Percentiles rank a stretch among this genome's conserved stretches.
These are phyloP conservation scores for Metridium senile DNA, from an alignment of 92 coral and sea anemone species.

Conservation along the genomic window DNA sequence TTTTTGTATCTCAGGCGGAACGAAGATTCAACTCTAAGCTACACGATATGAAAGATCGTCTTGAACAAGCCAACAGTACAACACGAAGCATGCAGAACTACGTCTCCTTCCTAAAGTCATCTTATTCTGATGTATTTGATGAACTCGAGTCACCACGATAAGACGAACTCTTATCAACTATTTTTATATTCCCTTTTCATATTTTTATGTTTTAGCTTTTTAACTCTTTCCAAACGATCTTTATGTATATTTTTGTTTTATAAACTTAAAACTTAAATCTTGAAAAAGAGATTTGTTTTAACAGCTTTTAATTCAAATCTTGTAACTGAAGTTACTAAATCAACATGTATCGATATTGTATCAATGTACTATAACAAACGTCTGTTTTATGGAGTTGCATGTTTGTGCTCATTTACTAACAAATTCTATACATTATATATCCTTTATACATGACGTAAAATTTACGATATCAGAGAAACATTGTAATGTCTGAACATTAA, in stretches of 20 bases:
- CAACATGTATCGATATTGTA: too few species aligned
- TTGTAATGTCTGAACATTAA: too few species aligned
- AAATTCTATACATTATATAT: too few species aligned
- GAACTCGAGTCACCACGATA: conserved; percentile 93
- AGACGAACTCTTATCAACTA: conserved; percentile 22
- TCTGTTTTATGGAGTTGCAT: too few species aligned
- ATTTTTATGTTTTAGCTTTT: not conserved
- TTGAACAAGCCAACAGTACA: conserved; percentile 98
- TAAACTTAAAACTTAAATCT: not conserved
- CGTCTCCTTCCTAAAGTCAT: conserved; percentile 94
- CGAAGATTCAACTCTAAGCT: conserved; percentile 91
- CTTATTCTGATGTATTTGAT: conserved; percentile 94
- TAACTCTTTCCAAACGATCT: not conserved
- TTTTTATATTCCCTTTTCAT: not conserved
- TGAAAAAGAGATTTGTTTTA: not conserved
- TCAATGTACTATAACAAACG: too few species aligned
- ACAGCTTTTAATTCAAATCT: not conserved
- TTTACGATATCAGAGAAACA: too few species aligned
- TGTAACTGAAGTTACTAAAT: too few species aligned
- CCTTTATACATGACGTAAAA: too few species aligned
- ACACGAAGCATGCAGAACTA: conserved; percentile 99
- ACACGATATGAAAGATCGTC: conserved; percentile 96
- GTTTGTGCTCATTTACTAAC: too few species aligned
- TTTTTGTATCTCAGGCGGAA: conserved; percentile 91
- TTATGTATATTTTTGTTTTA: not conserved